A percentile compares a stretch with the other conserved stretches of the same genome.
Conservation (phyloP, 2,113 vertebrate genomes). For the Catharus fuscescens region DNA sequence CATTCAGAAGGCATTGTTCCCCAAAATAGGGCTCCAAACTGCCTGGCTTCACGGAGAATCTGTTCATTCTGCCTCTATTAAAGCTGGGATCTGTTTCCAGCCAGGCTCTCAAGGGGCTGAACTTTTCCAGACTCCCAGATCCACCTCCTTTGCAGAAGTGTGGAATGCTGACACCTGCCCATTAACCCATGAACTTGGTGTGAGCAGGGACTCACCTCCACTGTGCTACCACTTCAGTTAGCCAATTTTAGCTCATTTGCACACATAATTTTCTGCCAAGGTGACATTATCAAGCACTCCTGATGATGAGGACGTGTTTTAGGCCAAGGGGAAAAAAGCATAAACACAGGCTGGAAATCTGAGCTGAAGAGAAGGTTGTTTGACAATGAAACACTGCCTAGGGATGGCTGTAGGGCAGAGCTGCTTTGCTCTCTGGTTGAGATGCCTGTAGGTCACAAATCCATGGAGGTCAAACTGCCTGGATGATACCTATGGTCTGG, state of each 20-base stretch:
- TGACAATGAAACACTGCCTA: background rate
- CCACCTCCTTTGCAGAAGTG: background rate
- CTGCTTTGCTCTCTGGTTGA: background rate
- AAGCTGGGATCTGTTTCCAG: background rate
- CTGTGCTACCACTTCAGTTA: background rate
- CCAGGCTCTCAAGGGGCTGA: background rate
- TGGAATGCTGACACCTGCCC: background rate
- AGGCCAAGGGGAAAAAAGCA: background rate
- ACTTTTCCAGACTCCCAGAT: background rate
- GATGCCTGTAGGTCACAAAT: background rate
- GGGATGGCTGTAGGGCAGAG: background rate
- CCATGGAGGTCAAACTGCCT: background rate
- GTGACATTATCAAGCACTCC: background rate
- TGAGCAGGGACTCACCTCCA: background rate
- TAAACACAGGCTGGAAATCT: background rate
- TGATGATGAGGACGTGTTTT: background rate
- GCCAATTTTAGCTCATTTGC: background rate
- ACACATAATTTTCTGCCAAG: slow-evolving; percentile 9
- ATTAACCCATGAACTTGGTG: background rate
- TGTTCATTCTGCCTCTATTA: background rate
- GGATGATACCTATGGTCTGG: background rate
- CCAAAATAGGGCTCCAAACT: background rate
- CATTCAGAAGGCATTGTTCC: background rate
- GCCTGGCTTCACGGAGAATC: background rate
- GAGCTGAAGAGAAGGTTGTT: background rate